Evolutionary conservation across 2,113 vertebrate species (phyloP).

Genomic region (Anseranas semipalmata): DNA sequence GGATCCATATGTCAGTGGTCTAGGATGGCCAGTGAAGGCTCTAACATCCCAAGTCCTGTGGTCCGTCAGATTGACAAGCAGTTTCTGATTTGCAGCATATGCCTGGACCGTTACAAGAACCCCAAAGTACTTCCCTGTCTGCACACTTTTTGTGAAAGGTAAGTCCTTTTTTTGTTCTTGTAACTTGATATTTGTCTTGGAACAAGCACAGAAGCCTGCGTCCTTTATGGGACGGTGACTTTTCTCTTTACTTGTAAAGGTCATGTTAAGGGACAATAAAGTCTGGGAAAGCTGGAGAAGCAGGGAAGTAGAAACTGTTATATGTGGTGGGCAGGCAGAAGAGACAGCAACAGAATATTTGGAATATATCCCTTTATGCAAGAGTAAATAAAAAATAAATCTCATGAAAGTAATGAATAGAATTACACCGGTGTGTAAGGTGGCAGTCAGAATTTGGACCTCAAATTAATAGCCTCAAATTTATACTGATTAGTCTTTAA

Average conservation of each 20-base stretch:
- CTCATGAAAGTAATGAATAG: neutral
- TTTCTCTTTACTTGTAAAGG: neutral
- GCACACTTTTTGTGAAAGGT: constrained; percentile 95
- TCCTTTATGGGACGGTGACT: neutral
- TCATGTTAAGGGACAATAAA: neutral
- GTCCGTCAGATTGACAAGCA: constrained; percentile 98
- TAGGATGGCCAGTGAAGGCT: constrained; percentile 98
- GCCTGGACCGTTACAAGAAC: constrained; percentile 97
- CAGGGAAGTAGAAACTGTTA: neutral
- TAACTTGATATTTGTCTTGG: neutral
- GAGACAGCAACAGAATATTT: neutral
- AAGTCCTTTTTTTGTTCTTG: constrained; percentile 22
- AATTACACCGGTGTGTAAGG: neutral
- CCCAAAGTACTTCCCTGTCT: constrained; percentile 98
- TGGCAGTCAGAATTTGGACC: neutral
- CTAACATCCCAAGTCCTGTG: constrained; percentile 94
- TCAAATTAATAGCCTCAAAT: constrained; percentile 4
- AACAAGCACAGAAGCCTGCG: neutral
- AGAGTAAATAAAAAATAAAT: constrained; percentile 20
- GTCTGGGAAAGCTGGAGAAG: neutral
- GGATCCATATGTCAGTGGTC: constrained; percentile 86
- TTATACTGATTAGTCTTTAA: neutral
- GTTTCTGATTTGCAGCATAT: constrained; percentile 99
- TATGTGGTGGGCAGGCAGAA: neutral
- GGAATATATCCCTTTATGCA: neutral